These are phyloP conservation scores for Cryptus viduatorius DNA, from an alignment of 2,888 invertebrate genomes.

Conservation along the genomic window DNA sequence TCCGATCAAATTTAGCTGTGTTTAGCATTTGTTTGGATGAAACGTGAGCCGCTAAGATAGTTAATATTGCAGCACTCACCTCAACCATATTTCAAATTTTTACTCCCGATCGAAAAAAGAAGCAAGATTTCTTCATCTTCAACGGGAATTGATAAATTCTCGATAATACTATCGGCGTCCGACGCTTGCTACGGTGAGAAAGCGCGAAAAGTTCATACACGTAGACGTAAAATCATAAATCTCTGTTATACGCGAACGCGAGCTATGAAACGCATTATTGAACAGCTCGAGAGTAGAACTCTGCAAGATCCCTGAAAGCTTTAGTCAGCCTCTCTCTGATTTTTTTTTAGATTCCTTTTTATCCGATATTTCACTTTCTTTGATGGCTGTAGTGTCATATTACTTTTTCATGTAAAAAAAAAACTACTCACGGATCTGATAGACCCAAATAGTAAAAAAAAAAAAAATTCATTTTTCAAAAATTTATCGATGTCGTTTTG, in stretches of 20 bases:
- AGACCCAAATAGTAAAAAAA: background rate
- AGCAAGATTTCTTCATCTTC: background rate
- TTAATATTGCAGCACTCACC: too few species aligned
- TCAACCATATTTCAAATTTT: background rate
- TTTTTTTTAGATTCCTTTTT: background rate
- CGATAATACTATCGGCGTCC: background rate
- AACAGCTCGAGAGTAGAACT: conserved; percentile 4
- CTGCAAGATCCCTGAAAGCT: conserved; percentile 24
- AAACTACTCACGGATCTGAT: background rate
- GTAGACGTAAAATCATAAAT: conserved; percentile 30
- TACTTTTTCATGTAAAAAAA: background rate
- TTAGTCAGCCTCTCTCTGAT: background rate
- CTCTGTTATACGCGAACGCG: conserved; percentile 15
- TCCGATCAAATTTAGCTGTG: too few species aligned
- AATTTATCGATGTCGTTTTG: background rate
- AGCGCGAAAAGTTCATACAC: background rate
- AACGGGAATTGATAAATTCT: background rate
- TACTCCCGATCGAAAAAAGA: background rate
- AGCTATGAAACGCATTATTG: conserved; percentile 38
- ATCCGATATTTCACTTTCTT: background rate
- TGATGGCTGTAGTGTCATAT: background rate
- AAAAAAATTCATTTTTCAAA: background rate
- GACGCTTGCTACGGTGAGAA: background rate
- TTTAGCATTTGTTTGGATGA: too few species aligned
- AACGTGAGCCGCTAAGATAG: too few species aligned